Base-by-base conservation (phyloP, 2,113 vertebrate species). In the Antechinus flavipes region DNA sequence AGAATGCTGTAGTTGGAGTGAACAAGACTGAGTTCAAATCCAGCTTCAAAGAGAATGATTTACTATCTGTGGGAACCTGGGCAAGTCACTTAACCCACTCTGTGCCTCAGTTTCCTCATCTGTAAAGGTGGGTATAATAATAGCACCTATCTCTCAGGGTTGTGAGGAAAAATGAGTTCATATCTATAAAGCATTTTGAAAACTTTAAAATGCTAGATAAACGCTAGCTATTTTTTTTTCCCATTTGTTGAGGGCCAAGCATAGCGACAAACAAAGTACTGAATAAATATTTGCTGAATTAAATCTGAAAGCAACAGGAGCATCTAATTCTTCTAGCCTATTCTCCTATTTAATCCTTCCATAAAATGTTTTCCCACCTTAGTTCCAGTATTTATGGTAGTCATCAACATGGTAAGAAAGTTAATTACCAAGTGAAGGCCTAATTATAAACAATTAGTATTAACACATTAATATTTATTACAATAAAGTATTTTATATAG, bases 271-370 rank as follows among this genome's bases (percentile, higher is more conserved):
- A 96, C 54, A 89, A 49, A 90, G 53, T 50, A 94, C 16, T 94
- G 27, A 91, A 94, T 55, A 97, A 76, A 54, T 46, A 92, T 22
- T 91, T 89, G 19, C 16, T 89, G 27, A 95, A 94, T 90, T 56
- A 19, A 93, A 93, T 58, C 90, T 90, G 89, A 93, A 96, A 93
- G 61, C 47, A 93, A 89, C 47, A 91, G n/a, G 96, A 91, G 26
- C 90, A 0, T 3, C 91, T 55, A 93, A 26, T 61, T 42, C 93
- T 93, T 52, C 54, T 90, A 61, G 2, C 84, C 35, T 90, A 91
- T 22, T 84, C n/a, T n/a, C 49, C 47, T 89, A 55, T 46, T 91
- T 92, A 7, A 89, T 22, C 42, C 35, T 24, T 90, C 27, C 52
- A 0, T 26, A 91, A 53, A 11, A 50, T 92, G 19, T 10, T 84